Evolutionary conservation across 2,888 invertebrate species (phyloP), one percentile per base, ranked within the genome.

Genomic region (Agrochola litura): DNA sequence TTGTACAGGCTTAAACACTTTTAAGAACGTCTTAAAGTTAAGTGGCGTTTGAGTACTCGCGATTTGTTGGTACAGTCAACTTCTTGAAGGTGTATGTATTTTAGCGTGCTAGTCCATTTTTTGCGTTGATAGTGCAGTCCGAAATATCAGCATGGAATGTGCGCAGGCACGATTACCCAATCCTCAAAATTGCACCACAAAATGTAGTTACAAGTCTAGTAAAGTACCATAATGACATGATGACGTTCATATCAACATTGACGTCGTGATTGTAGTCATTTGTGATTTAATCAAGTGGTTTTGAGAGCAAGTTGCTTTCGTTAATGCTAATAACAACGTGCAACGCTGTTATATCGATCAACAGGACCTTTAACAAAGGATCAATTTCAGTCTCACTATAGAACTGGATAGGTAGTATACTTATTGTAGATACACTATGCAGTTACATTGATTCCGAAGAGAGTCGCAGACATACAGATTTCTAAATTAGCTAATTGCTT

Each of bases 21-120:
- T 12, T 22, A 22, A 30, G 41, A 76, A 76, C 49, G n/a, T 66
- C 76, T 76, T 76, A 60, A 41, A 52, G n/a, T 76, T 52, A 58
- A 76, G 65, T 76, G 78, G 56, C 14, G 14, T 43, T 43, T 64
- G 71, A 58, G 63, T 76, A 43, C 43, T n/a, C n/a, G 22, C n/a
- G 19, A 19, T 16, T 43, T 76, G 19, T 30, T 52, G 25, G 49
- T 30, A 22, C 49, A 30, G 30, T 43, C 14, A 49, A 74, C 14
- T 46, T 37, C 19, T 74, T 25, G 10, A 12, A 30, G 14, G 16
- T 68, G 54, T 68, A 30, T 70, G 16, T 52, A 52, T 58, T 68
- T 69, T 25, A n/a, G 6, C 22, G 30, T 49, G 30, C 19, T 60
- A 60, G n/a, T 16, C 6, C 6, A 52, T n/a, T 46, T 41, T 52